A percentile compares a stretch with the other conserved stretches of the same genome.
phyloP scores from a whole-genome alignment of 2,888 invertebrate genomes.

The Laspeyria flexula region DNA sequence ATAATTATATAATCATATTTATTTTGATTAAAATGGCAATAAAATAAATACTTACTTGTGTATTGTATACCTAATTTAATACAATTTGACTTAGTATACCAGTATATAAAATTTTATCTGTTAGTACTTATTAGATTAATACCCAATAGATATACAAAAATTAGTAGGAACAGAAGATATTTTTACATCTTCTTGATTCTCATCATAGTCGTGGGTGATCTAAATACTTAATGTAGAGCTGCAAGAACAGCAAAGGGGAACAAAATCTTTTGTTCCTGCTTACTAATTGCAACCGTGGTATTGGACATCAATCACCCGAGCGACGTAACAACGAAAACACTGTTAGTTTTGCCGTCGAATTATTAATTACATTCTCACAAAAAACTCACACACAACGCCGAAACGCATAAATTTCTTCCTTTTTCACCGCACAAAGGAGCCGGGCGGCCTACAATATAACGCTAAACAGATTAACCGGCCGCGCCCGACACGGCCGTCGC shows the following conservation, averaged over 20 bases:
- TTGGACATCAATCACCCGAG: slow-evolving; percentile 75
- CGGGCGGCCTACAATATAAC: slow-evolving; percentile 77
- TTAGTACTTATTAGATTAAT: too few relatives aligned
- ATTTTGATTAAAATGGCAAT: too few relatives aligned
- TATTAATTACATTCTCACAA: slow-evolving; percentile 86
- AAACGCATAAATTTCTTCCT: slow-evolving; percentile 86
- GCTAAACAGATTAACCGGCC: slow-evolving; percentile 83
- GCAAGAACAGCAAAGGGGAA: slow-evolving; percentile 10
- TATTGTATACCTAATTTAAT: too few relatives aligned
- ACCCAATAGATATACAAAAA: too few relatives aligned
- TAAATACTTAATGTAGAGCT: slow-evolving; percentile 13
- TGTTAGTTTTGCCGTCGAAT: slow-evolving; percentile 87
- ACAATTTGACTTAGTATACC: too few relatives aligned
- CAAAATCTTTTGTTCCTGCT: slow-evolving; percentile 23
- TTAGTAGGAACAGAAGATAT: too few relatives aligned
- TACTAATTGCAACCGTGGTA: slow-evolving; percentile 65
- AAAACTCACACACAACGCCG: slow-evolving; percentile 84
- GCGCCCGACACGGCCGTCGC: slow-evolving; percentile 80
- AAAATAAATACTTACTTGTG: too few relatives aligned
- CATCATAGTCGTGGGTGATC: slow-evolving; percentile 7
- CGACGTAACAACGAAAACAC: slow-evolving; percentile 82
- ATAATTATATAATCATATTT: too few relatives aligned
- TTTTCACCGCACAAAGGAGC: slow-evolving; percentile 84
- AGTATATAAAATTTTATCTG: too few relatives aligned
- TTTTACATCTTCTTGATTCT: neutral